phyloP scores from a whole-genome alignment of 2,113 vertebrate genomes.

The Lagopus muta region DNA sequence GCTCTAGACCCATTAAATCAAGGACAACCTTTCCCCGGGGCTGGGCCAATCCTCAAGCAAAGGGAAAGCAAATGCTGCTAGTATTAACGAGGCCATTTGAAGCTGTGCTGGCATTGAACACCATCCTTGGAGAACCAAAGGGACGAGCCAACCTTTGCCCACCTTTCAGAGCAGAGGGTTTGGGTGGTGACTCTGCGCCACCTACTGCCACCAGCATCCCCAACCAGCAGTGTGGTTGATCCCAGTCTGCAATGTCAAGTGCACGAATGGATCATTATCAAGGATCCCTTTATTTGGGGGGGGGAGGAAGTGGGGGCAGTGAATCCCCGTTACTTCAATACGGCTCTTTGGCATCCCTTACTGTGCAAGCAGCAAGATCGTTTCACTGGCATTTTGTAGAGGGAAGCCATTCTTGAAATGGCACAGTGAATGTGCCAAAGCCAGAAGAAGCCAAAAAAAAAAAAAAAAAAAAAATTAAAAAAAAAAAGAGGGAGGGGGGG shows the following conservation, averaged over 20 bases:
- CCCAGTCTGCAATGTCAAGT: slow-evolving; percentile 78
- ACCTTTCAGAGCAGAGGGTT: slow-evolving; percentile 36
- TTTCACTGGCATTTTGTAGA: background rate
- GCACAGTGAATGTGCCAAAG: background rate
- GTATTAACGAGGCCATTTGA: background rate
- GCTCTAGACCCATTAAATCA: background rate
- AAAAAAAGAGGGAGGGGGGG: rapidly evolving
- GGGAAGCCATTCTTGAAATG: background rate
- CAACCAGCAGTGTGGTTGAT: slow-evolving; percentile 61
- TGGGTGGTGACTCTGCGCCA: slow-evolving; percentile 64
- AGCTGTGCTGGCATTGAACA: background rate
- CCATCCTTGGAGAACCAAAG: background rate
- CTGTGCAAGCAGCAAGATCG: background rate
- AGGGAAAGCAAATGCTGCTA: slow-evolving; percentile 33
- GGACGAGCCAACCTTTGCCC: background rate
- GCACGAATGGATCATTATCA: slow-evolving; percentile 72
- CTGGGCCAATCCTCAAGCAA: background rate
- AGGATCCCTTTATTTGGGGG: slow-evolving; percentile 10
- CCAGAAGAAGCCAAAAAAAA: background rate
- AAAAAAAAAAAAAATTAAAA: too few species aligned
- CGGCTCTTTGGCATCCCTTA: background rate
- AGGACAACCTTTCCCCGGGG: background rate
- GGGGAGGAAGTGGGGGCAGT: background rate
- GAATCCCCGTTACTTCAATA: background rate
- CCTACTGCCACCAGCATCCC: slow-evolving; percentile 61